These are phyloP conservation scores for Lamellibrachia satsuma DNA, from an alignment of 2,888 invertebrate genomes.

Conservation along the genomic window DNA sequence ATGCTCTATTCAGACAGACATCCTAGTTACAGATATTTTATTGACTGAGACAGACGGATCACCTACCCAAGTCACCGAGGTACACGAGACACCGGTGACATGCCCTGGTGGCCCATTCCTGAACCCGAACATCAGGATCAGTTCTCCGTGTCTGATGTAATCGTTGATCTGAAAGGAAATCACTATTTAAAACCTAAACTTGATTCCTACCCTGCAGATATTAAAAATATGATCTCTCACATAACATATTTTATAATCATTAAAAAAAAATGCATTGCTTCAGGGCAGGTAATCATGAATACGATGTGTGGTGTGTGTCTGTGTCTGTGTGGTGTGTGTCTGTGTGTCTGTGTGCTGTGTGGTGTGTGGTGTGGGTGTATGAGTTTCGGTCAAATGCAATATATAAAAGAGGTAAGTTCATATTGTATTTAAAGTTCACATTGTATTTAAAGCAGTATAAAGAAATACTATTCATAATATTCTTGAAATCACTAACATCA, in stretches of 20 bases:
- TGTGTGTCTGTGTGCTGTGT: not conserved
- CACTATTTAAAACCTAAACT: not conserved
- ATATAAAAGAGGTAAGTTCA: too few species aligned
- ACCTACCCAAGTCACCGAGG: conserved; percentile 80
- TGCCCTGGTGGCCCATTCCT: conserved; percentile 77
- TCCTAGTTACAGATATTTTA: too few species aligned
- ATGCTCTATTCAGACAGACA: too few species aligned
- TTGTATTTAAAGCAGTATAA: not conserved
- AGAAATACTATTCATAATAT: not conserved
- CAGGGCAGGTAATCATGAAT: not conserved
- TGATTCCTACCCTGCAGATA: not conserved
- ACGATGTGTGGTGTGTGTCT: not conserved
- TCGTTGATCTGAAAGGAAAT: conserved; percentile 1
- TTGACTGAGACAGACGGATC: not conserved
- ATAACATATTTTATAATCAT: not conserved
- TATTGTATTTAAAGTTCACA: too few species aligned
- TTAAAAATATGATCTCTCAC: not conserved
- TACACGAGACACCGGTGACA: conserved; percentile 87
- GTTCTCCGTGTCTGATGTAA: conserved; percentile 25
- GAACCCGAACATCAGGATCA: conserved; percentile 44
- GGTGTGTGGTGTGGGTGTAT: too few species aligned
- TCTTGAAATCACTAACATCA: not conserved
- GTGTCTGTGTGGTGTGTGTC: not conserved
- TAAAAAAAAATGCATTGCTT: not conserved
- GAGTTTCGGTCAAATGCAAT: too few species aligned